Evolutionary conservation across 2,113 vertebrate genomes (phyloP).

Genomic region (Neodon shergylaensis): DNA sequence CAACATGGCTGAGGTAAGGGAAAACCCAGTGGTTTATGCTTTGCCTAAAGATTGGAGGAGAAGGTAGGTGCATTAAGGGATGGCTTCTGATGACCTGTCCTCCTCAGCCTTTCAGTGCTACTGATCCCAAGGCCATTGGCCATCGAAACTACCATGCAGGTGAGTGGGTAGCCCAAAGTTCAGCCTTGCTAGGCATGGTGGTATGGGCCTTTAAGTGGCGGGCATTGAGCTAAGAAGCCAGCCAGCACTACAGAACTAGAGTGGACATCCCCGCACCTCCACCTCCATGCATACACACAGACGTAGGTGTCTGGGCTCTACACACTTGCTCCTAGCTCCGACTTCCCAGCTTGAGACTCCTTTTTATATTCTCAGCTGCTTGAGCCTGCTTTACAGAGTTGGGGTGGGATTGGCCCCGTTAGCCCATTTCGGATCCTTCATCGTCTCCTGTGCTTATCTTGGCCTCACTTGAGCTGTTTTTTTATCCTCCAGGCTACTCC

Average conservation of each 20-base stretch:
- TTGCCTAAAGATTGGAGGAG: neutral
- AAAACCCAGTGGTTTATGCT: neutral
- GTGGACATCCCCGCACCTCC: neutral
- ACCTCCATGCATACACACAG: no score
- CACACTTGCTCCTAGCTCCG: neutral
- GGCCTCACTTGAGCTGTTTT: neutral
- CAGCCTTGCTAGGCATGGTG: neutral
- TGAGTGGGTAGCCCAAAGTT: slow-evolving; percentile 72
- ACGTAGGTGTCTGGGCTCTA: neutral
- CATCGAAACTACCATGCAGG: slow-evolving; percentile 96
- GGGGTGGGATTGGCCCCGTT: neutral
- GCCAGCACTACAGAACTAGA: neutral
- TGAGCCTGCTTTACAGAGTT: neutral
- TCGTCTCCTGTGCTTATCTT: neutral
- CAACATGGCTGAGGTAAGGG: slow-evolving; percentile 96
- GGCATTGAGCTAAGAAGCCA: neutral
- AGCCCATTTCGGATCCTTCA: neutral
- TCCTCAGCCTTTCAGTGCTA: slow-evolving; percentile 90
- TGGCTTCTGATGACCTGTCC: slow-evolving; percentile 37
- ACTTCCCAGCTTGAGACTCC: neutral
- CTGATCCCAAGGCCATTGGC: slow-evolving; percentile 93
- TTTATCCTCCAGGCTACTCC: slow-evolving; percentile 90
- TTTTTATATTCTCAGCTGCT: slow-evolving; percentile 12
- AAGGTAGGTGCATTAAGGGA: neutral
- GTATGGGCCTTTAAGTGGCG: neutral